These are phyloP conservation scores for Hypolimnas misippus DNA, from an alignment of 2,888 invertebrate species.

Conservation along the genomic window DNA sequence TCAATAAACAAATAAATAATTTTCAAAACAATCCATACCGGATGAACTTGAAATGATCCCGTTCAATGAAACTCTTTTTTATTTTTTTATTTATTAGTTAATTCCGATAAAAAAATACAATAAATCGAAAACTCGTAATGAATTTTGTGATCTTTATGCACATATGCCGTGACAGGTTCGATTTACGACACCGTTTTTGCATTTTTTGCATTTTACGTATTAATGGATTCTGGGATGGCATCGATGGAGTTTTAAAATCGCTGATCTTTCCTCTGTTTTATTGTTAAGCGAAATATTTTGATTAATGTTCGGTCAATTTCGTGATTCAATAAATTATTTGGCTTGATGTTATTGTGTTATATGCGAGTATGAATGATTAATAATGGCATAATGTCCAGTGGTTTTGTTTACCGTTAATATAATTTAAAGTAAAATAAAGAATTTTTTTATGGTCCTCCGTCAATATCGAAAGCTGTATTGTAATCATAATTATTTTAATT, in stretches of 20 bases:
- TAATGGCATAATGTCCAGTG: no score
- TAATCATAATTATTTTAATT: no score
- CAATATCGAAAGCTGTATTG: no score
- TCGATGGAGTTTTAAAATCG: constrained; percentile 11
- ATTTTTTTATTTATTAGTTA: no score
- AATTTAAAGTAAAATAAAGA: background rate
- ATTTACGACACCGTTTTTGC: constrained; percentile 16
- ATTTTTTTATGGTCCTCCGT: no score
- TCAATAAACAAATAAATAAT: no score
- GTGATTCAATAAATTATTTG: background rate
- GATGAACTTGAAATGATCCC: no score
- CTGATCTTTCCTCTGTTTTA: constrained; percentile 7
- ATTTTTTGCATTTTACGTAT: constrained; percentile 15
- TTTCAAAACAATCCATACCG: no score
- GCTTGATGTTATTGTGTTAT: no score
- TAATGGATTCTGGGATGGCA: constrained; percentile 22
- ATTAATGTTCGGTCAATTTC: background rate
- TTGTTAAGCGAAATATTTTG: constrained; percentile 3
- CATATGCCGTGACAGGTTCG: constrained; percentile 16
- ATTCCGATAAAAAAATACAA: constrained; percentile 12
- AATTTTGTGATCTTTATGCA: constrained; percentile 8
- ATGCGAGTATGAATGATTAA: no score
- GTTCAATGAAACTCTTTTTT: no score
- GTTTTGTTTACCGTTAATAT: no score
- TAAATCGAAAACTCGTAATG: background rate